phyloP scores from a whole-genome alignment of 1,140 invertebrate species.

The Lepidurus arcticus region DNA sequence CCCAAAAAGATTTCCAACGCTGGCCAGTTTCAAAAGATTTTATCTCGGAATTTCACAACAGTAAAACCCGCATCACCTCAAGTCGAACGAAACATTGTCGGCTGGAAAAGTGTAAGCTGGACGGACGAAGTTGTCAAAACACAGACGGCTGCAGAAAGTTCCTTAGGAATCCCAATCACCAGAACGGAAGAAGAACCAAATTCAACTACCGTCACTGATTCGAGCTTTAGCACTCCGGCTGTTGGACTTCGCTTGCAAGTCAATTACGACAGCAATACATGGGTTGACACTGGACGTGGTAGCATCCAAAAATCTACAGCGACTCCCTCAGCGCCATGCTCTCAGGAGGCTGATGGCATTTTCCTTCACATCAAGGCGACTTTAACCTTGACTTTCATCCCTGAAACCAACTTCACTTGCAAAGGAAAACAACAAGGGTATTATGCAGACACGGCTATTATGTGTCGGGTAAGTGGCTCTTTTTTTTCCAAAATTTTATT shows the following conservation, averaged over 20 bases:
- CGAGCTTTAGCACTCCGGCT: background rate
- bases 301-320: background rate
- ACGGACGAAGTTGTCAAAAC: background rate
- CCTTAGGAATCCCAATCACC: background rate
- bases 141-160: background rate
- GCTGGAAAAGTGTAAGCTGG: background rate
- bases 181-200: background rate
- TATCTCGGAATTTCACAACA: background rate
- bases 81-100: background rate
- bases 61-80: background rate
- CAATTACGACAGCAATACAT: background rate
- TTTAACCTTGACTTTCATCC: constrained; percentile 25
- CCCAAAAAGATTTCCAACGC: background rate
- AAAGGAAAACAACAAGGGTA: background rate
- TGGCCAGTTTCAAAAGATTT: constrained; percentile 6
- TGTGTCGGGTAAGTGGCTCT: background rate
- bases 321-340: background rate
- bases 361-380: background rate
- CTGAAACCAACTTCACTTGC: constrained; percentile 16
- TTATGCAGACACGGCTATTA: constrained; percentile 10
- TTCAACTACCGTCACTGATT: background rate
- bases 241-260: background rate
- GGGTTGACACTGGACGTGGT: background rate
- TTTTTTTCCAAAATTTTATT: background rate
- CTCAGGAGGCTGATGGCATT: background rate